phyloP scores from a whole-genome alignment of 2,113 vertebrate genomes.

The Poeciliopsis retropinna region DNA sequence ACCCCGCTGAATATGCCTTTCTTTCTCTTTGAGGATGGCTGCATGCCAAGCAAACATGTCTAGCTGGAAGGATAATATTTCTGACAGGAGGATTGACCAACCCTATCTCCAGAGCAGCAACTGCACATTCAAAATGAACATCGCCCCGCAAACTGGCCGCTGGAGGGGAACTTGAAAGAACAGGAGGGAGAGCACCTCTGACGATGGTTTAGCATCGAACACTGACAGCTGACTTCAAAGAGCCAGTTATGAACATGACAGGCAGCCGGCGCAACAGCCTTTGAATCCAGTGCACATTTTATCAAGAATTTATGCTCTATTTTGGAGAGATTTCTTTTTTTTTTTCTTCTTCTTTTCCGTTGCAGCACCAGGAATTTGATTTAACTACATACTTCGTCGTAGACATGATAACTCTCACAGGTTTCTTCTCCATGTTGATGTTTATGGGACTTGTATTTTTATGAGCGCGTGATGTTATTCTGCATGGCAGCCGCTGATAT shows the following conservation, averaged over 20 bases:
- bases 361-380: conserved; percentile 59
- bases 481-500: conserved; percentile 74
- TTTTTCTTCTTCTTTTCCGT: conserved; percentile 12
- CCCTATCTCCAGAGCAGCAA: conserved; percentile 75
- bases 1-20: conserved; percentile 42
- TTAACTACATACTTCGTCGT: conserved; percentile 62
- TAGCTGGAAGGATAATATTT: conserved; percentile 59
- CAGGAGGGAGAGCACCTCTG: conserved; percentile 68
- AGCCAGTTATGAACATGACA: conserved; percentile 74
- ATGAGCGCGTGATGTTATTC: conserved; percentile 70
- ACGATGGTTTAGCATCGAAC: conserved; percentile 71
- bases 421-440: conserved; percentile 66
- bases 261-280: conserved; percentile 61
- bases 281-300: conserved; percentile 71
- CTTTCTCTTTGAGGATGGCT: conserved; percentile 65
- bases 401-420: conserved; percentile 60
- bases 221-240: conserved; percentile 78
- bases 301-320: conserved; percentile 73
- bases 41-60: conserved; percentile 62
- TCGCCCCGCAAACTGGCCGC: conserved; percentile 63
- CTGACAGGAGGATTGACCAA: conserved; percentile 65
- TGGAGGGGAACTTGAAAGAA: conserved; percentile 80
- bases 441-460: conserved; percentile 69
- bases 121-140: conserved; percentile 69
- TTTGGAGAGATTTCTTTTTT: conserved; percentile 40